phyloP scores from a whole-genome alignment of 2,113 vertebrate genomes.

The Pholis gunnellus region DNA sequence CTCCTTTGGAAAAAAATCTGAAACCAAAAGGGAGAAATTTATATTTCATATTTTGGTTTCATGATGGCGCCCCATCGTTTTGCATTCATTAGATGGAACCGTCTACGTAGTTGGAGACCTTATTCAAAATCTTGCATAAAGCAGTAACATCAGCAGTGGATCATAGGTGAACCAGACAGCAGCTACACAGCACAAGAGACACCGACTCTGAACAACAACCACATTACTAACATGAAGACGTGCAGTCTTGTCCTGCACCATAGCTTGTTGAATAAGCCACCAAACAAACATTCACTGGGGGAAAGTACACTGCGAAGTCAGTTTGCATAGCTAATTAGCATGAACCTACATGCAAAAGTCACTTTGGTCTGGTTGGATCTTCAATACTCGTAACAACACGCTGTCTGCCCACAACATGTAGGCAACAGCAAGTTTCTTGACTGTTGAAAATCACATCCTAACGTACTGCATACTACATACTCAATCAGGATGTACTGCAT shows the following conservation, averaged over 20 bases:
- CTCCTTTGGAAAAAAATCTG: background rate
- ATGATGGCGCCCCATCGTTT: background rate
- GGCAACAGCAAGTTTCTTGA: background rate
- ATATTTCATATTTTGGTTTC: background rate
- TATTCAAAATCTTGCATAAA: background rate
- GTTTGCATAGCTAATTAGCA: too few relatives aligned
- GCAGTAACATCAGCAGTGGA: too few relatives aligned
- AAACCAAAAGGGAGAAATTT: background rate
- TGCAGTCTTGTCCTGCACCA: too few relatives aligned
- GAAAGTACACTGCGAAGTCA: too few relatives aligned
- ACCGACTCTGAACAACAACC: too few relatives aligned
- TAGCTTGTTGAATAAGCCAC: too few relatives aligned
- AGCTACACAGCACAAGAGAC: too few relatives aligned
- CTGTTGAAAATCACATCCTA: background rate
- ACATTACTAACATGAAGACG: too few relatives aligned
- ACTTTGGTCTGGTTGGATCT: background rate
- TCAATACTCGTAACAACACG: background rate
- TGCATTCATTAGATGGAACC: background rate
- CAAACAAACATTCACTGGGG: too few relatives aligned
- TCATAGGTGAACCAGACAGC: too few relatives aligned
- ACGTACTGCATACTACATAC: background rate
- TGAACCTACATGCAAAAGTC: too few relatives aligned
- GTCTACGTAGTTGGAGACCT: background rate
- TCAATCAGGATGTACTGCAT: background rate
- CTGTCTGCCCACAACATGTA: background rate